Base-by-base conservation (phyloP, 2,113 vertebrate genomes). In the Promerops cafer region DNA sequence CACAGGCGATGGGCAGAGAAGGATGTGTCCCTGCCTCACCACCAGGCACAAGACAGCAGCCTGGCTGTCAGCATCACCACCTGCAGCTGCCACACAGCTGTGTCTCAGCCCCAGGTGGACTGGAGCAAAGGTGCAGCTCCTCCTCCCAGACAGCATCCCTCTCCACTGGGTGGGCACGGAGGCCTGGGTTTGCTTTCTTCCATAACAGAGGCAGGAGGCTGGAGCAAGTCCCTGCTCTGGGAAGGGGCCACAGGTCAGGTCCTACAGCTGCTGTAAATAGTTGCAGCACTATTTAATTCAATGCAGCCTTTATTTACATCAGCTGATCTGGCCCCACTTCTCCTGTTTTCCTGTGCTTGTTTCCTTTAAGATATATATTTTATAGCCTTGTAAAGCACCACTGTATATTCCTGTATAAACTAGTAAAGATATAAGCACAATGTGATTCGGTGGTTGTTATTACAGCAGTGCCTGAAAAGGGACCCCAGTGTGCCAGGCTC, bases 291-390 rank as follows among this genome's bases (percentile, higher is more conserved):
- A 7, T 90, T 94, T 94, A 96, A 94, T 95, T 93, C 94, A 92
- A 78, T 63, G 76, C 95, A 94, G 91, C 68, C 89, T 89, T 93
- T 96, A 92, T 97, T 96, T 97, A 89, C 86, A 87, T 92, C 95
- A 93, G 89, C 93, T 95, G 96, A 96, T 68, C 86, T 94, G 94
- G 91, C 94, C 93, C 52, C 76, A 74, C 76, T 94, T 84, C 91
- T 91, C 75, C 75, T 93, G 79, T 83, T 93, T 94, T 88, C 86
- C 92, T 89, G 64, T 20, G 86, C 89, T 93, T 90, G 89, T 83
- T 93, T 94, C 94, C 86, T 96, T 95, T 89, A 94, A 95, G 94
- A 94, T 89, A 80, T 70, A 88, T 83, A 78, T 93, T 97, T 97
- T 94, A 96, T 47, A 78, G 93, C 80, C 94, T 90, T 94, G 93